Conservation (phyloP, 2,888 invertebrate genomes). For the Galerucella pusilla region DNA sequence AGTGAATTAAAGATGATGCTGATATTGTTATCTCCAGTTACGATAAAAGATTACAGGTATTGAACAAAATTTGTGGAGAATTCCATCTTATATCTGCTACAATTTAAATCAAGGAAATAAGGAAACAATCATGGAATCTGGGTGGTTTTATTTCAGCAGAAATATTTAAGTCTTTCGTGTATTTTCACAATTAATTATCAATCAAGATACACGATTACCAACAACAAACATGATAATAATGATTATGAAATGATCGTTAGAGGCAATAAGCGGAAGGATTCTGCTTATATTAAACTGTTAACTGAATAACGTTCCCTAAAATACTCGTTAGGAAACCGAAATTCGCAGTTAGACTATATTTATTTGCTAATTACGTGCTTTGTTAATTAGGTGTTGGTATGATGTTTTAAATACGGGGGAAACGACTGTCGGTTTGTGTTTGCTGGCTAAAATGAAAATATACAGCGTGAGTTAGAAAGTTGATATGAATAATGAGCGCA, state of each 20-base stretch:
- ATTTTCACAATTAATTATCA: not conserved
- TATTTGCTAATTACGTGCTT: slow-evolving; percentile 3
- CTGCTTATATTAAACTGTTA: slow-evolving; percentile 12
- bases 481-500: no score
- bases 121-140: not conserved
- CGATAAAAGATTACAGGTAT: no score
- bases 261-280: slow-evolving; percentile 8
- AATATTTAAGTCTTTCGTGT: not conserved
- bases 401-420: not conserved
- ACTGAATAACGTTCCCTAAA: slow-evolving; percentile 9
- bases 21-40: no score
- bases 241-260: slow-evolving; percentile 10
- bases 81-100: no score
- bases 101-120: no score
- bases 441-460: no score
- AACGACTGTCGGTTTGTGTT: not conserved
- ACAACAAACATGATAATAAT: not conserved
- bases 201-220: not conserved
- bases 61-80: no score
- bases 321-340: slow-evolving; percentile 11
- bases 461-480: no score
- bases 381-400: slow-evolving; percentile 6
- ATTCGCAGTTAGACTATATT: slow-evolving; percentile 10
- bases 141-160: not conserved
- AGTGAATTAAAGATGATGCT: no score